Percentiles rank a stretch among this genome's conserved stretches.
Evolutionary conservation across 1,140 invertebrate species (phyloP).

Genomic region (Nymphalis io): DNA sequence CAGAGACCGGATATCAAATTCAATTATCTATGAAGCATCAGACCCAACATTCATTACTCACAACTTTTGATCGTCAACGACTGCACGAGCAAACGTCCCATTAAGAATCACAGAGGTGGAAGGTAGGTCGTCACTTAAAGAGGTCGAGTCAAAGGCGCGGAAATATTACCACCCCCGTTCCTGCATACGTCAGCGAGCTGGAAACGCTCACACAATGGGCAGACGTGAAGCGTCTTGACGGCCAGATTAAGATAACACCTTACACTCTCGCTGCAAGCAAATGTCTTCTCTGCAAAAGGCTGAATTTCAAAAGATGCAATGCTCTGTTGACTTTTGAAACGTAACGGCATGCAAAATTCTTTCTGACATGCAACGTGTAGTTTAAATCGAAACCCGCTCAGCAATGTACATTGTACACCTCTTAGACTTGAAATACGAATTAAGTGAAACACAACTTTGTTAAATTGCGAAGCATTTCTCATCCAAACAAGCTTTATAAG

Average conservation of each 20-base stretch:
- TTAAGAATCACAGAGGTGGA: constrained; percentile 31
- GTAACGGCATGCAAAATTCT: constrained; percentile 38
- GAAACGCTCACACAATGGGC: constrained; percentile 49
- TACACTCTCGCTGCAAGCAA: constrained; percentile 36
- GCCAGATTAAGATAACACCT: constrained; percentile 60
- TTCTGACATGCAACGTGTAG: constrained; percentile 20
- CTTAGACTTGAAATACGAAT: constrained; percentile 9
- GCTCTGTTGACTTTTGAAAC: constrained; percentile 50
- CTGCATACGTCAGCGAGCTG: constrained; percentile 50
- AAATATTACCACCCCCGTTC: constrained; percentile 50
- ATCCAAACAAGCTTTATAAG: constrained; percentile 25
- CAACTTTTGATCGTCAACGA: constrained; percentile 15
- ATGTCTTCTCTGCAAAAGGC: constrained; percentile 38
- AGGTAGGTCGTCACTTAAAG: constrained; percentile 25
- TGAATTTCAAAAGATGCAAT: constrained; percentile 40
- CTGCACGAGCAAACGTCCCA: constrained; percentile 10
- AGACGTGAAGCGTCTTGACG: constrained; percentile 43
- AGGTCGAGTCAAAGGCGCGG: constrained; percentile 49
- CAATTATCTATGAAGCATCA: no score
- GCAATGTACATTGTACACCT: not conserved
- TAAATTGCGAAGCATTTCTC: constrained; percentile 35
- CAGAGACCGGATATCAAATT: no score
- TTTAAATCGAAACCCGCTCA: constrained; percentile 15
- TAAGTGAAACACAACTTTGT: constrained; percentile 27
- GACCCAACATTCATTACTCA: not conserved